These are phyloP conservation scores for Dryomyza anilis DNA, from an alignment of 2,888 invertebrate genomes.

Conservation along the genomic window DNA sequence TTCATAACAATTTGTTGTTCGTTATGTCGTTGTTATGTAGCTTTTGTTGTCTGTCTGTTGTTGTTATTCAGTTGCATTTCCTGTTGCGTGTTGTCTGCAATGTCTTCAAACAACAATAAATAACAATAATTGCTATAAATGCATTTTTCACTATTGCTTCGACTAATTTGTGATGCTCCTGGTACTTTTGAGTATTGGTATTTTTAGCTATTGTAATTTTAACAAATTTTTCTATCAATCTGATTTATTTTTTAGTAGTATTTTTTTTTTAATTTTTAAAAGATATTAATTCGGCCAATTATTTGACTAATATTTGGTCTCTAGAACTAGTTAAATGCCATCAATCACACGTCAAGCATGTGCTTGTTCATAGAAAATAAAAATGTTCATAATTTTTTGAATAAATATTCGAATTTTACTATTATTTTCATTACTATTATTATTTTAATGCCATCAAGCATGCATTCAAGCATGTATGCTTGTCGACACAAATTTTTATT, in stretches of 20 bases:
- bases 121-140: background rate
- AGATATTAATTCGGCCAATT: too few species aligned
- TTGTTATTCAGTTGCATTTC: slow-evolving; percentile 5
- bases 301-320: too few species aligned
- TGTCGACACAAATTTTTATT: too few species aligned
- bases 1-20: slow-evolving; percentile 9
- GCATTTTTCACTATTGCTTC: too few species aligned
- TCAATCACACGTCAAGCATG: background rate
- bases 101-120: background rate
- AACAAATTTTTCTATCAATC: background rate
- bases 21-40: background rate
- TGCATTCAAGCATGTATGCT: too few species aligned
- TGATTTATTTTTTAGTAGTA: background rate
- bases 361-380: background rate
- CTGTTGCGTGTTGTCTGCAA: slow-evolving; percentile 14
- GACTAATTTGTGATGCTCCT: too few species aligned
- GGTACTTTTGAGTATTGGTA: too few species aligned
- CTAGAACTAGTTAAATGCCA: too few species aligned
- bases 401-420: too few species aligned
- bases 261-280: background rate
- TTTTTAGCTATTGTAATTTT: background rate
- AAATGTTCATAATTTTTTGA: too few species aligned
- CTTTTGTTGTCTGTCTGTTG: background rate
- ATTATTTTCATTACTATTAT: too few species aligned
- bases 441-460: too few species aligned